phyloP scores from a whole-genome alignment of 2,888 invertebrate species.

The Seladonia tumulorum region DNA sequence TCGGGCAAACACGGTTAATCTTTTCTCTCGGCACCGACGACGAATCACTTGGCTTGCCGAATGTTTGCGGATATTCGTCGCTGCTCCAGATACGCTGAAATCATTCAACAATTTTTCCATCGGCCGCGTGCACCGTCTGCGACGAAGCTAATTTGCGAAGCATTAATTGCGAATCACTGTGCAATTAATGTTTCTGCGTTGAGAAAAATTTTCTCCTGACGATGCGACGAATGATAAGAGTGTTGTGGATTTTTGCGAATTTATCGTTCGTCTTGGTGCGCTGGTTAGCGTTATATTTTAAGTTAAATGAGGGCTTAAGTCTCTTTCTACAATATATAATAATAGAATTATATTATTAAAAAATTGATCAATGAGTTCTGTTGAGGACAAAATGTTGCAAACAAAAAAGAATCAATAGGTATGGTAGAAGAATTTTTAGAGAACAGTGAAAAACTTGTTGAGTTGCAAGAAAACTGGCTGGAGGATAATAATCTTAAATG shows the following conservation, averaged over 20 bases:
- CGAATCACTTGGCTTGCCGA: not conserved
- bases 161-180: not conserved
- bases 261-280: not conserved
- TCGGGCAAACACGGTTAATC: not conserved
- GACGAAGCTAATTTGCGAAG: not conserved
- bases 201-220: slow-evolving; percentile 16
- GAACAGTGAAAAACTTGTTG: not conserved
- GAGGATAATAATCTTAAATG: too few relatives aligned
- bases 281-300: too few relatives aligned
- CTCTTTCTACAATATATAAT: too few relatives aligned
- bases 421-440: not conserved
- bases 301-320: not conserved
- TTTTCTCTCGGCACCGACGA: not conserved
- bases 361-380: too few relatives aligned
- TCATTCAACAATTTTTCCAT: slow-evolving; percentile 1
- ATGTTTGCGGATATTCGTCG: not conserved
- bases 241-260: not conserved
- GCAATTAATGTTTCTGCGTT: not conserved
- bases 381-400: too few relatives aligned
- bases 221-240: not conserved
- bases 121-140: not conserved
- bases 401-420: too few relatives aligned
- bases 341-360: too few relatives aligned
- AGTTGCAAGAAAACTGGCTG: too few relatives aligned
- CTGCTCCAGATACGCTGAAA: not conserved